Conservation (phyloP, 2,113 vertebrate genomes). For the Ornithorhynchus anatinus region DNA sequence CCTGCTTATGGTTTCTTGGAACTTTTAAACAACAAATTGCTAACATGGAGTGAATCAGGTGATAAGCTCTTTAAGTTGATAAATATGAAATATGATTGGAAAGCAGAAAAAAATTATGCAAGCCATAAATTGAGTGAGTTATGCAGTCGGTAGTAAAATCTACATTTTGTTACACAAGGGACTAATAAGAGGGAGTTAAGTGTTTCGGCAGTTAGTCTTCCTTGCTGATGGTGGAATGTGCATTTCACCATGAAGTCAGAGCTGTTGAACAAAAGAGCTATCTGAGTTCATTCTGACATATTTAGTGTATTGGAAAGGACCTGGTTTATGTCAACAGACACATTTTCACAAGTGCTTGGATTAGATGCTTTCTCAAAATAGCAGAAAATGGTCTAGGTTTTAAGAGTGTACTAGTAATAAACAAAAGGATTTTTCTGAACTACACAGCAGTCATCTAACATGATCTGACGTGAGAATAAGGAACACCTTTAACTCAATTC, state of each 20-base stretch:
- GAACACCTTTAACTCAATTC: slow-evolving; percentile 20
- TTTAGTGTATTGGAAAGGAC: slow-evolving; percentile 38
- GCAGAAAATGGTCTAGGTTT: slow-evolving; percentile 19
- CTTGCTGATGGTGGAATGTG: slow-evolving; percentile 20
- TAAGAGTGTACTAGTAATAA: slow-evolving; percentile 25
- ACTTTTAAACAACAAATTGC: slow-evolving; percentile 4
- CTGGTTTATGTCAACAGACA: slow-evolving; percentile 30
- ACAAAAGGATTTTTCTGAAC: slow-evolving; percentile 32
- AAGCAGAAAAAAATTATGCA: slow-evolving; percentile 53
- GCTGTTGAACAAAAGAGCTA: slow-evolving; percentile 33
- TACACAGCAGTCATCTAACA: slow-evolving; percentile 37
- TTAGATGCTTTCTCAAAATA: not conserved
- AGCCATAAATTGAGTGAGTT: slow-evolving; percentile 53
- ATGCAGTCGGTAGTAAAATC: slow-evolving; percentile 56
- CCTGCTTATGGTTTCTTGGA: slow-evolving; percentile 19
- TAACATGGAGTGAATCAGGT: not conserved
- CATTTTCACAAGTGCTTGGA: slow-evolving; percentile 26
- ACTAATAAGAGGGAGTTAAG: slow-evolving; percentile 56
- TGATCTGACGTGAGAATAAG: not conserved
- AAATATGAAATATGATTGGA: slow-evolving; percentile 42
- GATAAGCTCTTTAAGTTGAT: slow-evolving; percentile 37
- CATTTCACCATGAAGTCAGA: slow-evolving; percentile 11
- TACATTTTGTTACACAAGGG: slow-evolving; percentile 52
- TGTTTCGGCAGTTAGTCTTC: slow-evolving; percentile 39
- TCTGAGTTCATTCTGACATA: slow-evolving; percentile 52